Conservation (phyloP, 2,888 invertebrate species). For the Ophion costatus region DNA sequence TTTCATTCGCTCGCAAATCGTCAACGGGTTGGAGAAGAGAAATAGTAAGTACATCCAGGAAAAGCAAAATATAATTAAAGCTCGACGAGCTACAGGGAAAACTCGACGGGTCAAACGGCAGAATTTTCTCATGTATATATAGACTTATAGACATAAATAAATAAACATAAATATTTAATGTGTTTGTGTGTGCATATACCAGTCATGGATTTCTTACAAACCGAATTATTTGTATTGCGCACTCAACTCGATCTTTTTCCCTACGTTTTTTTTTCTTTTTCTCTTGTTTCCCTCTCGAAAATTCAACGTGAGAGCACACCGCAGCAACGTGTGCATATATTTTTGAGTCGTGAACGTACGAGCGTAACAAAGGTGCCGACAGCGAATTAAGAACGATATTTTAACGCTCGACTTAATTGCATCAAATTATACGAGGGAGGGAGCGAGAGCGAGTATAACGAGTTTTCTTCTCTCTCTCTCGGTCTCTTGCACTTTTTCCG, state of each 20-base stretch:
- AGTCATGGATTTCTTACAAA: slow-evolving; percentile 70
- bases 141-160: not conserved
- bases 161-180: slow-evolving; percentile 29
- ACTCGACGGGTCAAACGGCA: slow-evolving; percentile 58
- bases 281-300: slow-evolving; percentile 51
- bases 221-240: slow-evolving; percentile 66
- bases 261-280: slow-evolving; percentile 21
- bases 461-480: slow-evolving; percentile 12
- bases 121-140: slow-evolving; percentile 35
- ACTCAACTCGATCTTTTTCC: slow-evolving; percentile 31
- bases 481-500: slow-evolving; percentile 25
- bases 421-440: slow-evolving; percentile 73
- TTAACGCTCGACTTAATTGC: slow-evolving; percentile 79
- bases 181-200: slow-evolving; percentile 31
- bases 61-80: slow-evolving; percentile 65
- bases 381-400: slow-evolving; percentile 79
- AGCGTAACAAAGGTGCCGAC: slow-evolving; percentile 75
- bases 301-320: slow-evolving; percentile 58
- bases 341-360: slow-evolving; percentile 66
- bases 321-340: slow-evolving; percentile 40
- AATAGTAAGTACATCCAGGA: slow-evolving; percentile 11
- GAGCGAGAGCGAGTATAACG: slow-evolving; percentile 55
- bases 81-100: slow-evolving; percentile 49
- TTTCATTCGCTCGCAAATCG: slow-evolving; percentile 28
- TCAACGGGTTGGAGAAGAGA: slow-evolving; percentile 47